Percentiles rank a stretch among this genome's conserved stretches.
These are phyloP conservation scores for Actinia tenebrosa DNA, from an alignment of 64 coral and sea anemone genomes.

Conservation along the genomic window DNA sequence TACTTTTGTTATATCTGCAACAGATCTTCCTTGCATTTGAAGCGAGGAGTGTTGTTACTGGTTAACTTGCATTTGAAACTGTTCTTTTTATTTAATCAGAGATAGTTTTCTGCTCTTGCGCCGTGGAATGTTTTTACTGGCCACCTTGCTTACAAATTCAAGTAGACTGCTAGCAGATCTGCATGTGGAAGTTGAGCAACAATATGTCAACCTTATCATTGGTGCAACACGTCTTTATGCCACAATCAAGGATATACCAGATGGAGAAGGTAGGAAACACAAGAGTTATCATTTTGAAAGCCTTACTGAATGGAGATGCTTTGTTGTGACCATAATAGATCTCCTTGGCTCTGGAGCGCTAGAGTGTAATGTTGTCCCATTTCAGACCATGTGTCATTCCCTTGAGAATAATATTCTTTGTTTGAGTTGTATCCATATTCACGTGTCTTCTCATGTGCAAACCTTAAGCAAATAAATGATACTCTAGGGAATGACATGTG, in stretches of 20 bases:
- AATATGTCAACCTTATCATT: slow-evolving; percentile 35
- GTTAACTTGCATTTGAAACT: background rate
- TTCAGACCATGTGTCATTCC: too few relatives aligned
- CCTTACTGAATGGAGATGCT: too few relatives aligned
- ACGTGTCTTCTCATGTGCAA: too few relatives aligned
- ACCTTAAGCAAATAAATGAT: too few relatives aligned
- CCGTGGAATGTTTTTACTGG: slow-evolving; percentile 26
- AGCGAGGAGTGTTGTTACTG: too few relatives aligned
- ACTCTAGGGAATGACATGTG: too few relatives aligned
- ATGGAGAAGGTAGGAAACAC: background rate
- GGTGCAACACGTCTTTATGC: background rate
- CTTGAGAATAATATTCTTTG: too few relatives aligned
- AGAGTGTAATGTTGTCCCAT: too few relatives aligned
- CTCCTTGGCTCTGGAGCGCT: too few relatives aligned
- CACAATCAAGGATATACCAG: slow-evolving; percentile 5
- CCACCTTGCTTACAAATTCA: slow-evolving; percentile 21
- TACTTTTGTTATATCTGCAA: background rate
- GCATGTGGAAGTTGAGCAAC: slow-evolving; percentile 39
- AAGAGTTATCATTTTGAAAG: background rate
- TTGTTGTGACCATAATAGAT: too few relatives aligned
- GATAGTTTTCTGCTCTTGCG: slow-evolving; percentile 26
- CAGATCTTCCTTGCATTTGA: background rate
- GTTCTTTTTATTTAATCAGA: background rate
- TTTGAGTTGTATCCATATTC: too few relatives aligned
- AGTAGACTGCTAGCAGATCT: slow-evolving; percentile 40